A percentile compares a stretch with the other conserved stretches of the same genome.
Evolutionary conservation across 2,888 invertebrate species (phyloP).

Genomic region (Tetragonisca angustula): DNA sequence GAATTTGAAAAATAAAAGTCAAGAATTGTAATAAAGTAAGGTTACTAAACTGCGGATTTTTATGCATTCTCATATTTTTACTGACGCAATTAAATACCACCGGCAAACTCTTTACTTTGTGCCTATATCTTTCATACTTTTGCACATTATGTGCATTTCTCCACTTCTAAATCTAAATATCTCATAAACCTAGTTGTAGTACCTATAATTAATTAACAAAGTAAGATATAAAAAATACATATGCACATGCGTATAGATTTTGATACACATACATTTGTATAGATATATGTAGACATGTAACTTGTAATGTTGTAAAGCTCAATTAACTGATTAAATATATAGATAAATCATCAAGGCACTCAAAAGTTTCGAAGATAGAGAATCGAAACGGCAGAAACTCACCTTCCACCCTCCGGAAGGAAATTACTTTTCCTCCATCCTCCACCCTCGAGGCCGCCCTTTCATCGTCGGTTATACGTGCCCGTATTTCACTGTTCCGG

Average conservation of each 20-base stretch:
- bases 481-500: conserved; percentile 51
- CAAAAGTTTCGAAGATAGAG: not conserved
- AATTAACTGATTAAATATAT: not conserved
- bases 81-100: no score
- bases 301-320: not conserved
- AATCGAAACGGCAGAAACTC: not conserved
- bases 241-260: no score
- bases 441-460: not conserved
- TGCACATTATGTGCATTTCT: no score
- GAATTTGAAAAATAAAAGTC: not conserved
- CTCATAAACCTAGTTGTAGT: no score
- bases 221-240: not conserved
- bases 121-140: no score
- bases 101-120: no score
- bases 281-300: not conserved
- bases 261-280: not conserved
- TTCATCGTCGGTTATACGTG: conserved; percentile 1
- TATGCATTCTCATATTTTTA: no score
- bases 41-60: not conserved
- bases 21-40: not conserved
- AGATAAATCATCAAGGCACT: not conserved
- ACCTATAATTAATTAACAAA: not conserved
- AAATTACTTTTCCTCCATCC: conserved; percentile 1
- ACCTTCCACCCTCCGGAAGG: conserved; percentile 13
- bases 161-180: no score